These are phyloP conservation scores for Leucophenga montana DNA, from an alignment of 2,888 invertebrate species.

Conservation along the genomic window DNA sequence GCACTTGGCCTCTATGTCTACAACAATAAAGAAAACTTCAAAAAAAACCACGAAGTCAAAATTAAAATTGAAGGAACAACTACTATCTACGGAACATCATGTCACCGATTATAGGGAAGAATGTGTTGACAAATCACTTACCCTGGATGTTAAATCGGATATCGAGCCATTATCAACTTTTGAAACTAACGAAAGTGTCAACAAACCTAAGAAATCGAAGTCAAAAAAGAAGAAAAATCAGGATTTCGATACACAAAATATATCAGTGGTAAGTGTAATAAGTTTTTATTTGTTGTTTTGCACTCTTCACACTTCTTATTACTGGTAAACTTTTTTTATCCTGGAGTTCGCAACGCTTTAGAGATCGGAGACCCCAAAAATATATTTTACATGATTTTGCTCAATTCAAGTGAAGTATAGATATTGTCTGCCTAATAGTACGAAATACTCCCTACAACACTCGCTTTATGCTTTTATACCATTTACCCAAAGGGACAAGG, in stretches of 20 bases:
- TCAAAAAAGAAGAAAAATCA: conserved; percentile 78
- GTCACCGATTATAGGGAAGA: background rate
- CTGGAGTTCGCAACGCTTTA: conserved; percentile 43
- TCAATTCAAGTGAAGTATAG: too few species aligned
- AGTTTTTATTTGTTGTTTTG: background rate
- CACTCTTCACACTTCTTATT: background rate
- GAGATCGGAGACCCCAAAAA: too few species aligned
- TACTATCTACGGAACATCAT: conserved; percentile 13
- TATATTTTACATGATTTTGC: too few species aligned
- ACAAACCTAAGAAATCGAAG: conserved; percentile 74
- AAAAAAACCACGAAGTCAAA: conserved; percentile 2
- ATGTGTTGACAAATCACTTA: background rate
- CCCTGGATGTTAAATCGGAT: background rate
- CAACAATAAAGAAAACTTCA: conserved; percentile 18
- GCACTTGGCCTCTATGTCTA: conserved; percentile 46
- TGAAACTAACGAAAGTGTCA: background rate
- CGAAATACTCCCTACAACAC: too few species aligned
- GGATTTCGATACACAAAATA: conserved; percentile 79
- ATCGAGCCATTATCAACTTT: conserved; percentile 8
- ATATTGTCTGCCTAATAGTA: too few species aligned
- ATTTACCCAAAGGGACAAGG: too few species aligned
- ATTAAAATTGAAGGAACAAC: conserved; percentile 28
- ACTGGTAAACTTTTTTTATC: background rate
- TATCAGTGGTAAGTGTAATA: conserved; percentile 77
- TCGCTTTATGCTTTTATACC: too few species aligned